Conservation (phyloP, 2,113 vertebrate genomes). For the Hydropotes inermis region DNA sequence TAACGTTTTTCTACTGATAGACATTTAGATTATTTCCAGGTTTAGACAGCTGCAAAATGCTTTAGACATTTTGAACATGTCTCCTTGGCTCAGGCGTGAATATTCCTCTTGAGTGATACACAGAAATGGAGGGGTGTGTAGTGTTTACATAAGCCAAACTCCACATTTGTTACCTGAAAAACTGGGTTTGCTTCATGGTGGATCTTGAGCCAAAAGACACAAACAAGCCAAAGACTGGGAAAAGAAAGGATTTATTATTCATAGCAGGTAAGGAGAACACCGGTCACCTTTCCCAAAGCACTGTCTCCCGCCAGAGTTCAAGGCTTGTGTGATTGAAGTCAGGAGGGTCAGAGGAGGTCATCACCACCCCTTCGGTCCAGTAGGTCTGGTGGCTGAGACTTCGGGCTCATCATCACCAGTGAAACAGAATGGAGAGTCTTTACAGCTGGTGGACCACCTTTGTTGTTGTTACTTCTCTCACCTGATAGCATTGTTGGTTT, state of each 20-base stretch:
- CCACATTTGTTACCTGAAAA: neutral
- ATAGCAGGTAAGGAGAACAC: neutral
- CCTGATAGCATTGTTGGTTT: neutral
- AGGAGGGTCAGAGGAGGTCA: neutral
- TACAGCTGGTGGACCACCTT: fast-evolving
- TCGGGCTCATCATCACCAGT: neutral
- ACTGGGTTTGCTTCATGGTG: neutral
- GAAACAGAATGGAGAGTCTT: neutral
- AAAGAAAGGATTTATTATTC: neutral
- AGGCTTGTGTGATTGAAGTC: neutral
- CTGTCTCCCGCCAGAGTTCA: neutral
- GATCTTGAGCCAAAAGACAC: neutral
- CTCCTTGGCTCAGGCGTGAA: neutral
- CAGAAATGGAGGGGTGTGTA: neutral
- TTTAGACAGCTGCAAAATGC: neutral
- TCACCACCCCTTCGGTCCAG: neutral
- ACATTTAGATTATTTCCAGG: neutral
- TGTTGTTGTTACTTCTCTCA: neutral
- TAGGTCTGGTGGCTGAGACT: neutral
- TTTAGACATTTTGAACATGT: neutral
- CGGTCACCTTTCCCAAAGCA: neutral
- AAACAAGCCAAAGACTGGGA: neutral
- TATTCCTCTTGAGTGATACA: neutral
- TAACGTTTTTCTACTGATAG: neutral
- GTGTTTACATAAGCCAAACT: neutral